Percentiles rank a stretch among this genome's conserved stretches.
Evolutionary conservation across 1,140 invertebrate species (phyloP).

Genomic region (Chlorops oryzae): DNA sequence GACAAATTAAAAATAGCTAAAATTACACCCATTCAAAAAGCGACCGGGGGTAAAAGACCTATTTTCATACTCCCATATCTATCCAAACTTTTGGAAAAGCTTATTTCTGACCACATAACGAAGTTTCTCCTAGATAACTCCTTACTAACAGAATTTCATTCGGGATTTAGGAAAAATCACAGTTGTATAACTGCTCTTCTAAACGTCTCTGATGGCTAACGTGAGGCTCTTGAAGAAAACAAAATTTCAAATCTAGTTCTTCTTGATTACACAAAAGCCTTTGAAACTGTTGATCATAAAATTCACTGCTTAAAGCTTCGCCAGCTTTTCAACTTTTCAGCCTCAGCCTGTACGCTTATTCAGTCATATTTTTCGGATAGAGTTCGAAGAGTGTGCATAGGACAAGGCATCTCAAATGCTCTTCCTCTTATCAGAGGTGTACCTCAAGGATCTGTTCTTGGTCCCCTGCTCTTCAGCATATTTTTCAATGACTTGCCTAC

Average conservation of each 20-base stretch:
- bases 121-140: background rate
- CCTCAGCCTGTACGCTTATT: background rate
- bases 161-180: slow-evolving; percentile 1
- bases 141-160: background rate
- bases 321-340: background rate
- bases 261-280: slow-evolving; percentile 18
- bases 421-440: background rate
- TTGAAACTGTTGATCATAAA: slow-evolving; percentile 18
- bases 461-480: background rate
- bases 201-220: background rate
- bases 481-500: background rate
- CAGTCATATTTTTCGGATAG: background rate
- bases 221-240: background rate
- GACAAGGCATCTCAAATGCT: background rate
- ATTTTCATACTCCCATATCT: background rate
- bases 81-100: background rate
- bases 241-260: slow-evolving; percentile 13
- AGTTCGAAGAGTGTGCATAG: background rate
- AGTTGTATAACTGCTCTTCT: slow-evolving; percentile 4
- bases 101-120: background rate
- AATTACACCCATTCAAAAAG: background rate
- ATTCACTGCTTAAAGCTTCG: background rate
- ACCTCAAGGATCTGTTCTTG: no score
- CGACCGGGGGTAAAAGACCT: background rate
- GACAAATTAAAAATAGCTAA: background rate